phyloP scores from a whole-genome alignment of 2,113 vertebrate species.

The Lichenostomus cassidix region DNA sequence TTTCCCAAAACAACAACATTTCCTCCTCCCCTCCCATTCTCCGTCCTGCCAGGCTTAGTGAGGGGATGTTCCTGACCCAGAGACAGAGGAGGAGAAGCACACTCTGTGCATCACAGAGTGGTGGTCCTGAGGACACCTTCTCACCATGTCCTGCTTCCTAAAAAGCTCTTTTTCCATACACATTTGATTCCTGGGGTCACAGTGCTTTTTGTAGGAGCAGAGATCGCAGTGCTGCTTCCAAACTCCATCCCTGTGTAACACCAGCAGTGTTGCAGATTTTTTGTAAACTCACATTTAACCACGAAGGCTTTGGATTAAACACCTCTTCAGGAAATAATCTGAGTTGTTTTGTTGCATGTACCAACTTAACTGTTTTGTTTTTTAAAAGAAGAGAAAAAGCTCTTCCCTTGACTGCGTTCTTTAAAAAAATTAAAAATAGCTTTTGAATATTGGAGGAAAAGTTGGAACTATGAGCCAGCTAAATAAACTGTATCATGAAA shows the following conservation, averaged over 20 bases:
- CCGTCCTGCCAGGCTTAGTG: rapidly evolving
- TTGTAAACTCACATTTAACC: neutral
- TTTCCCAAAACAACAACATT: neutral
- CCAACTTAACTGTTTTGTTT: neutral
- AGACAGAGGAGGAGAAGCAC: neutral
- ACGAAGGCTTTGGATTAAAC: neutral
- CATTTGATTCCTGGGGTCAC: neutral
- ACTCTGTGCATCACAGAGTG: neutral
- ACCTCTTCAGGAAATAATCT: neutral
- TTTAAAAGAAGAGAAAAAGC: neutral
- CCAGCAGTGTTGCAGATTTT: neutral
- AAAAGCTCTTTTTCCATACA: neutral
- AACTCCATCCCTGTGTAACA: neutral
- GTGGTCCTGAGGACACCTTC: neutral
- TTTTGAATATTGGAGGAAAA: constrained; percentile 56
- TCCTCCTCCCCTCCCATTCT: neutral
- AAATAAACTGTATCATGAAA: constrained; percentile 84
- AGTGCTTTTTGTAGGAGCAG: neutral
- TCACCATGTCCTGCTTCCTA: neutral
- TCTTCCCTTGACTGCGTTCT: neutral
- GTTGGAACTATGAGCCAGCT: constrained; percentile 68
- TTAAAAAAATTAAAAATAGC: neutral
- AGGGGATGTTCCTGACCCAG: neutral
- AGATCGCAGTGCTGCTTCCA: neutral
- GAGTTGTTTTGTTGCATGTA: neutral